Conservation (phyloP, 2,113 vertebrate genomes). For the Typhlomys cinereus region DNA sequence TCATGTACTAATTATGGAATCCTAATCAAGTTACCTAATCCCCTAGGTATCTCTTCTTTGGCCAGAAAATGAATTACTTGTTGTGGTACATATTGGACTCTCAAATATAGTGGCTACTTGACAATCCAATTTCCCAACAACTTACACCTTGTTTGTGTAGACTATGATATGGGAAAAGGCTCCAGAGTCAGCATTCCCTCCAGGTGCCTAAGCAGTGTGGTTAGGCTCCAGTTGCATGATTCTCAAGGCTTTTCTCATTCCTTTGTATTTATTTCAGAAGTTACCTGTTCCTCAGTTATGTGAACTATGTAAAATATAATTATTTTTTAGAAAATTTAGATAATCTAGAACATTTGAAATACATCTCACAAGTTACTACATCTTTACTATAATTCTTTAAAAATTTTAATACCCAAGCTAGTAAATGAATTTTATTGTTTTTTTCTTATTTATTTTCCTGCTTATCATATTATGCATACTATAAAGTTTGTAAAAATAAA, state of each 20-base stretch:
- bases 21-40: background rate
- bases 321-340: conserved; percentile 17
- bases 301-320: background rate
- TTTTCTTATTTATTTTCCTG: background rate
- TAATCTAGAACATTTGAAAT: background rate
- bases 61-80: background rate
- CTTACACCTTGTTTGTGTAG: background rate
- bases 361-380: background rate
- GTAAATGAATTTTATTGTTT: background rate
- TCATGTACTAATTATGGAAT: background rate
- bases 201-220: background rate
- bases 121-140: background rate
- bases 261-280: background rate
- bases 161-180: background rate
- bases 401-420: background rate
- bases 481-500: background rate
- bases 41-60: background rate
- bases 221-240: background rate
- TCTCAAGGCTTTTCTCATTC: background rate
- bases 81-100: background rate
- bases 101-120: background rate
- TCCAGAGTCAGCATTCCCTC: background rate
- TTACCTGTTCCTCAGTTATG: background rate
- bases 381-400: background rate
- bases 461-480: background rate